Evolutionary conservation across 1,140 invertebrate species (phyloP).

Genomic region (Heliothis virescens): DNA sequence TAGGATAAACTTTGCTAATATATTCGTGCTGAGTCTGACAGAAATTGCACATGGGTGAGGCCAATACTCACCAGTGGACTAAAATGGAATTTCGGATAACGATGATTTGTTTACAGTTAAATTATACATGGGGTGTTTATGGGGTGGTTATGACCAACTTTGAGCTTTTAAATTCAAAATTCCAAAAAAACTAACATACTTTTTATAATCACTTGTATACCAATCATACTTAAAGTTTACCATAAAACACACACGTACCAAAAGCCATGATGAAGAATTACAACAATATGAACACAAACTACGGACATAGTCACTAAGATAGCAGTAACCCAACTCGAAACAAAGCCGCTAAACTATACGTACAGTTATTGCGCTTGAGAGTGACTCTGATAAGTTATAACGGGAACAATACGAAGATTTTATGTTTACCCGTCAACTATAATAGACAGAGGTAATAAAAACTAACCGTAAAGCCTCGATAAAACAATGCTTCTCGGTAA

Average conservation of each 20-base stretch:
- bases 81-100: no score
- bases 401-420: slow-evolving; percentile 36
- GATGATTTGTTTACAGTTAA: no score
- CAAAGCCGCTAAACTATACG: slow-evolving; percentile 32
- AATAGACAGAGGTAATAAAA: slow-evolving; percentile 44
- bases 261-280: background rate
- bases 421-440: slow-evolving; percentile 24
- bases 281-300: slow-evolving; percentile 11
- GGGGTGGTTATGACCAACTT: no score
- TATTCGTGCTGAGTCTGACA: no score
- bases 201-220: no score
- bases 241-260: background rate
- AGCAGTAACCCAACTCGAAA: background rate
- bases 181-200: no score
- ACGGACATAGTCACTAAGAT: background rate
- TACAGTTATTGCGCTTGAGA: slow-evolving; percentile 21
- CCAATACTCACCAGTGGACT: no score
- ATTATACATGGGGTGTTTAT: no score
- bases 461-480: slow-evolving; percentile 18
- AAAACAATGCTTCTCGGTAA: slow-evolving; percentile 29
- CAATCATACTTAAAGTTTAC: no score
- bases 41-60: no score
- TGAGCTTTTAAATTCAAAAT: no score
- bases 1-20: no score
- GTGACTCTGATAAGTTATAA: slow-evolving; percentile 19